Evolutionary conservation across 2,888 invertebrate species (phyloP).

Genomic region (Cylindroiulus punctatus): DNA sequence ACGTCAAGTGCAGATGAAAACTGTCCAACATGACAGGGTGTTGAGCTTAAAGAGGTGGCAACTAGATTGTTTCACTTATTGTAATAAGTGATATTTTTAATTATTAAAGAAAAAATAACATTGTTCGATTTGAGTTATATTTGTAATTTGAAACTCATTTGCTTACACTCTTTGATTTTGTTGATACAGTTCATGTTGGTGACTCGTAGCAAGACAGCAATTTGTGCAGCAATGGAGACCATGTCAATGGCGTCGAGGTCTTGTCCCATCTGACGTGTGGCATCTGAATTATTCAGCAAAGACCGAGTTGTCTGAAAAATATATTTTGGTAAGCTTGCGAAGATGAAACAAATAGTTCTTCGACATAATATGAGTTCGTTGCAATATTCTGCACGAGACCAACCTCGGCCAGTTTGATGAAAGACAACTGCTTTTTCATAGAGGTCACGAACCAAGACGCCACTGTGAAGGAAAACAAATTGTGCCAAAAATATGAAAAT

Average conservation of each 20-base stretch:
- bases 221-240: neutral
- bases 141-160: neutral
- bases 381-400: neutral
- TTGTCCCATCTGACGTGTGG: neutral
- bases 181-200: neutral
- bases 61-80: no score
- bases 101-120: no score
- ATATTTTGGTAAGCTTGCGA: neutral
- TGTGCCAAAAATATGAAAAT: neutral
- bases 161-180: conserved; percentile 33
- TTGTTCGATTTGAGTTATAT: no score
- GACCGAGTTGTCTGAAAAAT: conserved; percentile 37
- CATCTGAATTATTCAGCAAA: neutral
- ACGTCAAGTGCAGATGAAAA: no score
- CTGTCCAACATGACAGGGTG: no score
- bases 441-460: conserved; percentile 33
- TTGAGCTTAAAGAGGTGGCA: no score
- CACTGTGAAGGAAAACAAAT: conserved; percentile 14
- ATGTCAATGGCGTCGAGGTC: conserved; percentile 47
- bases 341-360: neutral
- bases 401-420: conserved; percentile 56
- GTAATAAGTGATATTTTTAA: no score
- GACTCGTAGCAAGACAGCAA: conserved; percentile 6
- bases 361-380: neutral
- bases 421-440: conserved; percentile 55